Percentiles rank a stretch among this genome's conserved stretches.
Evolutionary conservation across 2,113 vertebrate species (phyloP).

Genomic region (Pteruthius melanotis): DNA sequence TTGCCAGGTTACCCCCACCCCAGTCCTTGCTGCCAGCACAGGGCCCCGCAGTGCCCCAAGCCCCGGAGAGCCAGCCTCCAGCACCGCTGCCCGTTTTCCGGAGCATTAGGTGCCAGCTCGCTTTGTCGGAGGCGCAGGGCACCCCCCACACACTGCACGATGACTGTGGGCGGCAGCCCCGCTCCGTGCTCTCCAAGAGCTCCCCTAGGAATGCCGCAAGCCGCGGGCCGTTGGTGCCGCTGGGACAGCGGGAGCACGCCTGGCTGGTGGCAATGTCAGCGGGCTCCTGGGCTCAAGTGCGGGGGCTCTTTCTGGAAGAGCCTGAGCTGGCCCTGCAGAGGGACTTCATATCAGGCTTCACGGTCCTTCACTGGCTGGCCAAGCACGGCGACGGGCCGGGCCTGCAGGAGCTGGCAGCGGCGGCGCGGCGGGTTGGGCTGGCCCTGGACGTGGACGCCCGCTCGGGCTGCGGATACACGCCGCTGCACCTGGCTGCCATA

Average conservation of each 20-base stretch:
- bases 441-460: slow-evolving; percentile 77
- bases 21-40: not conserved
- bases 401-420: slow-evolving; percentile 81
- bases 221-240: slow-evolving; percentile 69
- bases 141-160: slow-evolving; percentile 15
- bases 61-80: not conserved
- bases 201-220: not conserved
- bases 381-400: slow-evolving; percentile 85
- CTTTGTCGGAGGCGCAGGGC: slow-evolving; percentile 51
- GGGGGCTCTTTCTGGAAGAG: slow-evolving; percentile 83
- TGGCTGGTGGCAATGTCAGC: slow-evolving; percentile 87
- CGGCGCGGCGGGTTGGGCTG: slow-evolving; percentile 71
- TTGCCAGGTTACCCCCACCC: not conserved
- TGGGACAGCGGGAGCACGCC: slow-evolving; percentile 82
- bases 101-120: slow-evolving; percentile 73
- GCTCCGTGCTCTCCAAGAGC: not conserved
- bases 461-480: slow-evolving; percentile 86
- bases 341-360: slow-evolving; percentile 93
- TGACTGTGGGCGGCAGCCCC: not conserved
- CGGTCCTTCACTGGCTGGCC: slow-evolving; percentile 91
- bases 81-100: slow-evolving; percentile 23
- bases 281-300: slow-evolving; percentile 80
- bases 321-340: slow-evolving; percentile 77
- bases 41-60: rapidly evolving
- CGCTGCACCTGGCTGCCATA: slow-evolving; percentile 89